Percentiles rank a stretch among this genome's conserved stretches.
These are phyloP conservation scores for Zoanthus solanderi DNA, from an alignment of 92 coral and sea anemone species.

Conservation along the genomic window DNA sequence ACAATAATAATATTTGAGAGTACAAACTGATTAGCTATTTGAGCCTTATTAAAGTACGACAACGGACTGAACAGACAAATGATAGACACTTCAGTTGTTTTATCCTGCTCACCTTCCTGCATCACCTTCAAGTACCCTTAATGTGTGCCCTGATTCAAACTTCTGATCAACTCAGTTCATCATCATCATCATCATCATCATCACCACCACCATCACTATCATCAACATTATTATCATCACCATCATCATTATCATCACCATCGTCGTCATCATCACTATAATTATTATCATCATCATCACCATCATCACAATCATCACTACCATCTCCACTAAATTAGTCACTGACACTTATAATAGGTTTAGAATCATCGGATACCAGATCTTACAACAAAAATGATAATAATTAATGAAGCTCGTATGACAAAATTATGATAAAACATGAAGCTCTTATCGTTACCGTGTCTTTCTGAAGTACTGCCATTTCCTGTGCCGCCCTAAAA, in stretches of 20 bases:
- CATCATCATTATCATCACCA: background rate
- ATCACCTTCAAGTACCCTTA: too few species aligned
- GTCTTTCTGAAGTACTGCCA: constrained; percentile 81
- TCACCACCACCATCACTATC: background rate
- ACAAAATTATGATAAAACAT: background rate
- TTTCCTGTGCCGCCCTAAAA: constrained; percentile 87
- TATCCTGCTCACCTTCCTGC: too few species aligned
- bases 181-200: background rate
- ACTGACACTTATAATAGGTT: too few species aligned
- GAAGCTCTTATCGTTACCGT: constrained; percentile 41
- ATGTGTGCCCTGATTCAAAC: too few species aligned
- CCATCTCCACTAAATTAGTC: background rate
- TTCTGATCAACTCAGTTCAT: background rate
- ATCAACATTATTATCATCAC: background rate
- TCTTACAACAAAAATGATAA: background rate
- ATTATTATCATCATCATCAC: background rate
- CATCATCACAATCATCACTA: too few species aligned
- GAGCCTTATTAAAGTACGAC: too few species aligned
- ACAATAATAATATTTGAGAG: too few species aligned
- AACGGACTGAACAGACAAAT: too few species aligned
- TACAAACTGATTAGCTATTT: too few species aligned
- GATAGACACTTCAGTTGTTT: too few species aligned
- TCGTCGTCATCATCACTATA: background rate
- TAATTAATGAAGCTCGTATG: background rate
- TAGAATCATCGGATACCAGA: background rate